Evolutionary conservation across 2,888 invertebrate species (phyloP).

Genomic region (Leptinotarsa rubiginosa): DNA sequence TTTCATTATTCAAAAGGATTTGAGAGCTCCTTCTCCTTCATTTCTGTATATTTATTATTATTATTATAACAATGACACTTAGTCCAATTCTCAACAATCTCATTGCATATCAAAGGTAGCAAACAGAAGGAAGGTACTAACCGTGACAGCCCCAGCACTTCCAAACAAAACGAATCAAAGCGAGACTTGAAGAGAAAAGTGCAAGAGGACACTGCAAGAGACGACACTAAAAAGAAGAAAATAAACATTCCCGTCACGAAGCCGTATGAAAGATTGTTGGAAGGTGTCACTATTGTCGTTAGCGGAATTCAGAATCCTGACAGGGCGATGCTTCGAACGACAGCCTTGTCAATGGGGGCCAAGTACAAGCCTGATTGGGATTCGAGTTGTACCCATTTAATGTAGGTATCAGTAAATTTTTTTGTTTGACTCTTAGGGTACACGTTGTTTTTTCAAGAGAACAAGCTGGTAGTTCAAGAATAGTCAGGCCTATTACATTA

Average conservation of each 20-base stretch:
- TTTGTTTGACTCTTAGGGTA: background rate
- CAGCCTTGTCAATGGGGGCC: conserved; percentile 83
- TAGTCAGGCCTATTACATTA: too few relatives aligned
- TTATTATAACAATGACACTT: background rate
- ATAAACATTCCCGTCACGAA: conserved; percentile 55
- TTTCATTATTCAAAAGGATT: too few relatives aligned
- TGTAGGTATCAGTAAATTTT: conserved; percentile 74
- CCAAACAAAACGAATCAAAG: conserved; percentile 44
- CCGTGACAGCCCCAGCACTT: conserved; percentile 45
- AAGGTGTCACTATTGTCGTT: conserved; percentile 80
- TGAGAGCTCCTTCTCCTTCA: too few relatives aligned
- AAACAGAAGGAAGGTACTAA: conserved; percentile 49
- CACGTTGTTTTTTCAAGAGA: too few relatives aligned
- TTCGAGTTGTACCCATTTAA: conserved; percentile 81
- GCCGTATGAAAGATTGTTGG: conserved; percentile 73
- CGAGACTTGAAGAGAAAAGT: conserved; percentile 24
- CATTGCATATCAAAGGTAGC: conserved; percentile 28
- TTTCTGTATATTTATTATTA: too few relatives aligned
- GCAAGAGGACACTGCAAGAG: conserved; percentile 12
- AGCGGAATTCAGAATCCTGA: conserved; percentile 90
- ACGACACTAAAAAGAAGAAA: conserved; percentile 48
- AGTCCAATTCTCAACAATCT: background rate
- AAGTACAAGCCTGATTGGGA: conserved; percentile 83
- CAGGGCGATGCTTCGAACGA: conserved; percentile 75
- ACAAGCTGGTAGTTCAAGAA: too few relatives aligned